Base-by-base conservation (phyloP, 2,888 invertebrate genomes). In the Scaptomyza parva region DNA sequence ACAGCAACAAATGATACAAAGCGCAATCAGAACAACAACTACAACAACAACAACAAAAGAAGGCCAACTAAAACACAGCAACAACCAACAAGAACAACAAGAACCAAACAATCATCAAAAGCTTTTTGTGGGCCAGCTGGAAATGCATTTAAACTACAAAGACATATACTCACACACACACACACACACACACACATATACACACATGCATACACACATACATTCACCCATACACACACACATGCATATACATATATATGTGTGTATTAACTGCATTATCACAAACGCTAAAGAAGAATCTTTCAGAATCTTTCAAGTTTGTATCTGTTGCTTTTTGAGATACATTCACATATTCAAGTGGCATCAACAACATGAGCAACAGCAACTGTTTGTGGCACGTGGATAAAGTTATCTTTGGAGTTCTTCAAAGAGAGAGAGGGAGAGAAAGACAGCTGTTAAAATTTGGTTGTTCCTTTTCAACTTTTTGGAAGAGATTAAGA, bases 91-190 rank as follows among this genome's bases (percentile, higher is more conserved):
- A 53, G 44, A 57, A 44, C 24, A 65, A 40, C 17, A 50, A 57
- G 22, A 53, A 63, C 75, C 53, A 75, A 65, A 40, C 17, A 50
- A 57, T 26, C 57, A 63, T 71, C 53, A 75, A 64, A 76, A 73
- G 71, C 51, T 59, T 65, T 61, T 65, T 61, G 52, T 35, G 43
- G 17, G 44, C 35, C 39, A 44, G 61, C 57, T 55, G 55, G 51
- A 63, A 64, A 64, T 75, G 76, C 70, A 75, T 59, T 71, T 33
- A 28, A n/a, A n/a, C n/a, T n/a, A n/a, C n/a, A n/a, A n/a, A n/a
- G n/a, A n/a, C 28, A 28, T 9, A 28, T 9, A 28, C 9, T 7
- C 24, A 24, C 6, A 24, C 24, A 3, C 6, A 6, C 22, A 0
- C 8, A 7, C 26, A 26, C 8, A 33, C 33, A 33, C 48, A 20